Evolutionary conservation across 1,140 invertebrate genomes (phyloP).

Genomic region (Drosophila dunni): DNA sequence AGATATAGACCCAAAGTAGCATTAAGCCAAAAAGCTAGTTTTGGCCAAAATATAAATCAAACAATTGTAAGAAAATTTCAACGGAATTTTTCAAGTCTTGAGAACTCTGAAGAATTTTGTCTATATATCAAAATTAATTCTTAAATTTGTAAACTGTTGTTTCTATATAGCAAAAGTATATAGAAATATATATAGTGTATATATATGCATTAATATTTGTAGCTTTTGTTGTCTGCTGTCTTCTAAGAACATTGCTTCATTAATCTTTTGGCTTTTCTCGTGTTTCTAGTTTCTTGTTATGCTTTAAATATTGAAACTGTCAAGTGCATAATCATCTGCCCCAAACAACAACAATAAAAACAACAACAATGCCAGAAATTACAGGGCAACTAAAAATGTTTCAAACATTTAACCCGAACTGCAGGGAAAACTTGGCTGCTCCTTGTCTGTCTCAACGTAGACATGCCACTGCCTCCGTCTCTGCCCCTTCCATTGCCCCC

Average conservation of each 20-base stretch:
- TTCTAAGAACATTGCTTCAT: conserved; percentile 43
- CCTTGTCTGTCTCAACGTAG: conserved; percentile 18
- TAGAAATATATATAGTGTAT: conserved; percentile 1
- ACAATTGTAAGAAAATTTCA: not conserved
- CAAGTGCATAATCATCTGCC: conserved; percentile 68
- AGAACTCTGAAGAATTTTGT: not conserved
- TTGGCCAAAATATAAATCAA: not conserved
- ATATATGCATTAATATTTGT: not conserved
- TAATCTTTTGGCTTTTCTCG: conserved; percentile 55
- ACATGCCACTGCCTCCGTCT: not conserved
- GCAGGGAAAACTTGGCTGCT: conserved; percentile 34
- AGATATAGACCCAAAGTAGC: not conserved
- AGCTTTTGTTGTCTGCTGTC: conserved; percentile 23
- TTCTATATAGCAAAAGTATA: not conserved
- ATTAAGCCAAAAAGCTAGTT: not conserved
- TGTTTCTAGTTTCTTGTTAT: conserved; percentile 49
- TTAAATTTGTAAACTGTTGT: too few relatives aligned
- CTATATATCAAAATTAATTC: too few relatives aligned
- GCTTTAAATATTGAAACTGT: conserved; percentile 76
- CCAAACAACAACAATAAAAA: conserved; percentile 14
- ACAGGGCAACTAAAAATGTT: conserved; percentile 62
- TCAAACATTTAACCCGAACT: conserved; percentile 40
- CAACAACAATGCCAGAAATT: conserved; percentile 51
- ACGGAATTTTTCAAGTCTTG: not conserved
- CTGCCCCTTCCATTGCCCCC: not conserved